Evolutionary conservation across 2,888 invertebrate species (phyloP), one percentile per base, ranked within the genome.

Genomic region (Pycnomerus fuliginosus): DNA sequence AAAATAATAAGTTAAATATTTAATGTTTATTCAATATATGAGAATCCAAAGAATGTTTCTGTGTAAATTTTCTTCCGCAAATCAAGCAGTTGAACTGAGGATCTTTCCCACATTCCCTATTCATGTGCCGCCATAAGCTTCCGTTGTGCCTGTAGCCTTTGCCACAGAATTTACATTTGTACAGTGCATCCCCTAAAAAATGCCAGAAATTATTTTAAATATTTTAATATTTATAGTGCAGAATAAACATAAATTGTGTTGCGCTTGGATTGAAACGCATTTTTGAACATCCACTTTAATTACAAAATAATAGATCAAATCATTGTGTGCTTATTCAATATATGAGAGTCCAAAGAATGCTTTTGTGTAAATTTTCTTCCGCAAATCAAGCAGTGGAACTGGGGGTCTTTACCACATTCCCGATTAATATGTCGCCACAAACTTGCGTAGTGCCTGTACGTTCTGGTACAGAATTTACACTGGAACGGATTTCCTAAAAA

Each of bases 281-380:
- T n/a, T n/a, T n/a, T n/a, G n/a, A n/a, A n/a, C n/a, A n/a, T n/a
- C n/a, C n/a, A n/a, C n/a, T n/a, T n/a, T n/a, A n/a, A n/a, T n/a
- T n/a, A n/a, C 12, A 28, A 28, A 28, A 28, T 2, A 12, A 10
- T 3, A 12, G 8, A 7, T 12, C n/a, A 4, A 11, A 31, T 16
- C n/a, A 31, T 27, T 17, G 10, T 8, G 29, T 20, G 20, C 20
- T 20, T 20, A 8, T 4, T 20, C 20, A 20, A 5, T 8, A 20
- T 20, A 8, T 20, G 20, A 20, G 8, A 4, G 5, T 20, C 16
- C 16, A 35, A 37, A 4, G 43, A 36, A 32, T 48, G 48, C 20
- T 52, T 53, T 27, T 54, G 53, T 1, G 48, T 46, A 24, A 53
- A 51, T 17, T 48, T 48, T 16, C 36, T 51, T 17, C 49, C 17